Percentiles rank a stretch among this genome's conserved stretches.
Conservation (phyloP, 2,888 invertebrate genomes). For the Cephus rjabovi region DNA sequence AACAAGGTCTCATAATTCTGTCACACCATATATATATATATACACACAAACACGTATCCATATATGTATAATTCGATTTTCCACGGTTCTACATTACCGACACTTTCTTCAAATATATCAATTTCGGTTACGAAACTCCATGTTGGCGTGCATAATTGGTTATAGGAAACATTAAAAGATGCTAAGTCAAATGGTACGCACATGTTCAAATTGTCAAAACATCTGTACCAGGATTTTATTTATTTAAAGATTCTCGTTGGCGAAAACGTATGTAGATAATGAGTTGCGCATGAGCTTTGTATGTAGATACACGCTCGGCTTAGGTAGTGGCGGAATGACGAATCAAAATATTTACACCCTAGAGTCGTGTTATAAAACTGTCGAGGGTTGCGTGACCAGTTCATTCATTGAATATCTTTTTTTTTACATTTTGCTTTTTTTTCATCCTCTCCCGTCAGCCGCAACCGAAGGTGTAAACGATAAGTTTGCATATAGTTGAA, state of each 20-base stretch:
- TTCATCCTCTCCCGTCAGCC: not conserved
- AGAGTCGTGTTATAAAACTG: not conserved
- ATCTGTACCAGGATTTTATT: not conserved
- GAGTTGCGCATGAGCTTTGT: not conserved
- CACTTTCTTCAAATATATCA: not conserved
- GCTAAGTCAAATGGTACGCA: not conserved
- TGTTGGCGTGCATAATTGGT: not conserved
- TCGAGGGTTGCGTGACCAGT: not conserved
- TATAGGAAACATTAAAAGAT: not conserved
- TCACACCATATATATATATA: too few species aligned
- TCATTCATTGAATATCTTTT: not conserved
- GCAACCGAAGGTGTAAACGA: not conserved
- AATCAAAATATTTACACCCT: slow-evolving; percentile 5
- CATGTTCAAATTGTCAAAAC: not conserved
- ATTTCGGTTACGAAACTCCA: not conserved
- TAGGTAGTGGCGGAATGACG: not conserved
- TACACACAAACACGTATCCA: too few species aligned
- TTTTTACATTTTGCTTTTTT: not conserved
- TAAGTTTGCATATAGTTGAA: not conserved
- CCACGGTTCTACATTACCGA: not conserved
- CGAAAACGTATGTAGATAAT: not conserved
- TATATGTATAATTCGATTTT: not conserved
- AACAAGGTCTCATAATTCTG: not conserved
- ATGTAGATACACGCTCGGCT: not conserved
- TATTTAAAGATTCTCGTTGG: not conserved